Evolutionary conservation across 2,113 vertebrate genomes (phyloP).

Genomic region (Hipposideros armiger): DNA sequence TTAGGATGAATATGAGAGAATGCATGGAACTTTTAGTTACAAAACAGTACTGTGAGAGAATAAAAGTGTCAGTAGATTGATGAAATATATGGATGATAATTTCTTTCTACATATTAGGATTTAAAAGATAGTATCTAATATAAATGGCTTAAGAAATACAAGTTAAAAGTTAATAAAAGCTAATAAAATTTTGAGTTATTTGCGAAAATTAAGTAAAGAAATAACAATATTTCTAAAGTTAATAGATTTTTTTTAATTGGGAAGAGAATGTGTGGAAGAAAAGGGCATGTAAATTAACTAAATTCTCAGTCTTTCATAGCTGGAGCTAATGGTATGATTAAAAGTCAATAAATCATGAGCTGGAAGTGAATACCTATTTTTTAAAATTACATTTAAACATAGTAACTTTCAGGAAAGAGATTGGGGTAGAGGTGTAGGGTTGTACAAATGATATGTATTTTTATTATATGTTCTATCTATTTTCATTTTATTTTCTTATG

Average conservation of each 20-base stretch:
- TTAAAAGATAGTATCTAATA: background rate
- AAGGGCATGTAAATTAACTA: background rate
- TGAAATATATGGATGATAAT: background rate
- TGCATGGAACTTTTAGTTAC: background rate
- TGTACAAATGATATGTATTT: background rate
- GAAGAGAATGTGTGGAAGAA: background rate
- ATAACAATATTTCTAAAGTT: background rate
- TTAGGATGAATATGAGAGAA: background rate
- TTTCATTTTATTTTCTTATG: background rate
- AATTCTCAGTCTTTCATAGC: background rate
- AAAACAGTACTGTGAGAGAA: background rate
- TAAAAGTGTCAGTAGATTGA: background rate
- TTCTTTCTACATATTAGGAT: background rate
- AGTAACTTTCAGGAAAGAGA: background rate
- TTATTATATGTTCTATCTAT: background rate
- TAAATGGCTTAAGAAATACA: background rate
- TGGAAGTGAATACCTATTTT: background rate
- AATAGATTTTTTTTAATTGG: background rate
- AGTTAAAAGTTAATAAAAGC: background rate
- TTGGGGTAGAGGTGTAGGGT: background rate
- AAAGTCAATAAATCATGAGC: background rate
- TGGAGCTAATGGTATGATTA: background rate
- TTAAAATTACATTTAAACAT: background rate
- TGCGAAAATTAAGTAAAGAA: background rate
- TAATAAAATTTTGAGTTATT: constrained; percentile 5